A percentile compares a stretch with the other conserved stretches of the same genome.
Evolutionary conservation across 2,888 invertebrate species (phyloP).

Genomic region (Tiliacea aurago): DNA sequence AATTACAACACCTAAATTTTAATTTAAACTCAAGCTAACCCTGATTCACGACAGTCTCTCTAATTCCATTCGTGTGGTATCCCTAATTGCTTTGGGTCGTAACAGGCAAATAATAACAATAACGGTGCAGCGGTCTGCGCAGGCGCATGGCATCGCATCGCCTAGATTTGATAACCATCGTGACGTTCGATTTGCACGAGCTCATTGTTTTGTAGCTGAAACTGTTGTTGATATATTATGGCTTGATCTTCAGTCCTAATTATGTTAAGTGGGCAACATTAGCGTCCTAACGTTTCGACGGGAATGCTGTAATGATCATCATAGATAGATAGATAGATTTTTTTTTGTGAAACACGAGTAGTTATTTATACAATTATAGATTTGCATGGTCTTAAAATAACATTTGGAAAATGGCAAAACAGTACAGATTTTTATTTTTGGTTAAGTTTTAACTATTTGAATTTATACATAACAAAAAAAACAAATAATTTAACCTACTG

Average conservation of each 20-base stretch:
- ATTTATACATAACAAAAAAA: too few species aligned
- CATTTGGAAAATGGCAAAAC: too few species aligned
- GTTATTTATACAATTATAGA: too few species aligned
- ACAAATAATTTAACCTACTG: too few species aligned
- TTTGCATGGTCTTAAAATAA: too few species aligned
- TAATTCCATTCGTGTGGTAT: constrained; percentile 18
- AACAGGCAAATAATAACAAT: constrained; percentile 76
- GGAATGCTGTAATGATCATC: neutral
- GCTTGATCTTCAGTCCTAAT: constrained; percentile 13
- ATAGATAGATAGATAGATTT: too few species aligned
- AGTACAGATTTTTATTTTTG: too few species aligned
- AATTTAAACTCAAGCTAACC: neutral
- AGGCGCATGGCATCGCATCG: constrained; percentile 64
- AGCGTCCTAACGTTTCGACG: neutral
- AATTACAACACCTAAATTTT: constrained; percentile 19
- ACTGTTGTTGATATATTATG: constrained; percentile 43
- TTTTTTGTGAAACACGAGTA: too few species aligned
- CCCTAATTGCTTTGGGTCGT: constrained; percentile 61
- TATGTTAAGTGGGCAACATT: constrained; percentile 22
- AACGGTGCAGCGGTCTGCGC: constrained; percentile 69
- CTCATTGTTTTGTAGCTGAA: constrained; percentile 46
- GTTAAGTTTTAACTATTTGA: too few species aligned
- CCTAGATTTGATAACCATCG: constrained; percentile 72
- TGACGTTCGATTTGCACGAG: constrained; percentile 68
- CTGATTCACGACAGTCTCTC: constrained; percentile 30